Evolutionary conservation across 2,113 vertebrate genomes (phyloP).

Genomic region (Neodontobutis hainanensis): DNA sequence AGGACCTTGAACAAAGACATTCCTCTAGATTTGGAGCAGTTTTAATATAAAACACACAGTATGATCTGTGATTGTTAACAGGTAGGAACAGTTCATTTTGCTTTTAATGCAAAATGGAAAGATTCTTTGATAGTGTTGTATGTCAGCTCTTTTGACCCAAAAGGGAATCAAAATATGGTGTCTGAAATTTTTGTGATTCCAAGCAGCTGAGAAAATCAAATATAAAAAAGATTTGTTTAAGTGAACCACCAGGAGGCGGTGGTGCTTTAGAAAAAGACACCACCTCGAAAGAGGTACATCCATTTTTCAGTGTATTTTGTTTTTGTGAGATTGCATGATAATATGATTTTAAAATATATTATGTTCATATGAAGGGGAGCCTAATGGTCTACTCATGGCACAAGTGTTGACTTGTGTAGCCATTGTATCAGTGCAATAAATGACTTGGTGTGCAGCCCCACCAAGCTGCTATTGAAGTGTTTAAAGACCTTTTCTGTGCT

Average conservation of each 20-base stretch:
- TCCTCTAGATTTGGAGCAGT: no score
- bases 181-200: no score
- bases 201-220: neutral
- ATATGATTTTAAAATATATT: neutral
- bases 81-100: no score
- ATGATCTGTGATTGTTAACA: no score
- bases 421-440: neutral
- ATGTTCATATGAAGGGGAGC: neutral
- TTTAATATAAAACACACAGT: no score
- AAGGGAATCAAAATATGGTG: no score
- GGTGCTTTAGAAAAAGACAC: conserved; percentile 8
- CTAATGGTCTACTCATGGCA: neutral
- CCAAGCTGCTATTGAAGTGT: conserved; percentile 5
- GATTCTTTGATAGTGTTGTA: no score
- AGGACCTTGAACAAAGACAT: no score
- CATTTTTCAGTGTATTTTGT: neutral
- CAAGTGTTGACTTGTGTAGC: conserved; percentile 37
- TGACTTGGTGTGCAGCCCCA: conserved; percentile 43
- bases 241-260: conserved; percentile 35
- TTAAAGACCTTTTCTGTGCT: neutral
- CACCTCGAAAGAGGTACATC: no score
- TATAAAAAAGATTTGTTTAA: neutral
- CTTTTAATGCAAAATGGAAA: no score
- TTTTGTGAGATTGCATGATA: neutral
- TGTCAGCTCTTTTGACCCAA: no score